Conservation (phyloP, 2,888 invertebrate species). For the Scaptomyza parva region DNA sequence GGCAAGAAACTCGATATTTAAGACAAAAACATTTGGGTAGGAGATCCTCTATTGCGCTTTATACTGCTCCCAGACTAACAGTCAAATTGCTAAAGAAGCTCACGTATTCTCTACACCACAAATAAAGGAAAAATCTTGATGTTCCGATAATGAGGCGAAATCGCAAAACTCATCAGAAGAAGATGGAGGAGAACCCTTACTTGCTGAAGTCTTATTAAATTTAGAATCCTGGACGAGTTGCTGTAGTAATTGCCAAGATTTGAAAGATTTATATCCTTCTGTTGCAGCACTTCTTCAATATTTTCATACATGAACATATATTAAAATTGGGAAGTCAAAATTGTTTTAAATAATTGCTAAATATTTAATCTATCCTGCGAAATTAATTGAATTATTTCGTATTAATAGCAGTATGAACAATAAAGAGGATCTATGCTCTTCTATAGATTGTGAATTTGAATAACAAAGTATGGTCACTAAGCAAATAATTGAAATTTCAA, state of each 20-base stretch:
- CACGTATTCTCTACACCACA: too few species aligned
- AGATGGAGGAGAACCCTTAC: not conserved
- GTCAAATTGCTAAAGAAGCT: not conserved
- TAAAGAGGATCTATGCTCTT: too few species aligned
- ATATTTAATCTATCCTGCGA: too few species aligned
- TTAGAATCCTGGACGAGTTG: slow-evolving; percentile 18
- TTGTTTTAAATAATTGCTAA: too few species aligned
- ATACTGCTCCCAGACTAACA: not conserved
- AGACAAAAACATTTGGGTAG: not conserved
- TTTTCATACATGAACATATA: slow-evolving; percentile 27
- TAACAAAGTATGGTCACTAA: too few species aligned
- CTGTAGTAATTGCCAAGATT: slow-evolving; percentile 31
- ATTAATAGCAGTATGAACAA: too few species aligned
- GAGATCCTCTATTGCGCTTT: not conserved
- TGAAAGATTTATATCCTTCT: not conserved
- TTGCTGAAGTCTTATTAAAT: slow-evolving; percentile 1
- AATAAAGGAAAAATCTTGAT: too few species aligned
- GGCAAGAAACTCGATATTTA: too few species aligned
- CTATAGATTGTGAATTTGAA: too few species aligned
- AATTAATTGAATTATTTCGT: too few species aligned
- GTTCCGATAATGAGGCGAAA: not conserved
- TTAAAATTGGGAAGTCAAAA: not conserved
- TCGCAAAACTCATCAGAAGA: not conserved
- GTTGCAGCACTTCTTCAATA: slow-evolving; percentile 26
- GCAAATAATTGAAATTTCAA: too few species aligned